Conservation (phyloP, 2,797 vertebrate genomes). For the Mycteria americana region DNA sequence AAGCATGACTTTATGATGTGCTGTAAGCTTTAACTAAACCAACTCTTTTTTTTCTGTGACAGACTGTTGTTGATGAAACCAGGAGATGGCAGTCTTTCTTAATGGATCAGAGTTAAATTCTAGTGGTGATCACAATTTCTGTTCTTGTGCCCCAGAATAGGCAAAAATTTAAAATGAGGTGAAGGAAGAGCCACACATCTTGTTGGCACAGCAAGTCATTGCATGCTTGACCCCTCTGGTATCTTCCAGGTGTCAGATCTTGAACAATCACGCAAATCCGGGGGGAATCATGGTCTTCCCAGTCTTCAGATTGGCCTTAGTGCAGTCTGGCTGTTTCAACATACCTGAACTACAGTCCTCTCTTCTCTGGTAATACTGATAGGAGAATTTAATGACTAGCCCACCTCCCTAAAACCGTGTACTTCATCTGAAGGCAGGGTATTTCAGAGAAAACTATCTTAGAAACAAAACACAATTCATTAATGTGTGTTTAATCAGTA, state of each 20-base stretch:
- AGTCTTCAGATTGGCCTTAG: not conserved
- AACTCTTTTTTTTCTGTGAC: not conserved
- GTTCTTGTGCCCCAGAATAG: not conserved
- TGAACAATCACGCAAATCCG: not conserved
- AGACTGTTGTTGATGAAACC: not conserved
- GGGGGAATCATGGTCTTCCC: not conserved
- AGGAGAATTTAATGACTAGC: not conserved
- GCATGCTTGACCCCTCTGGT: not conserved
- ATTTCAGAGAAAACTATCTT: not conserved
- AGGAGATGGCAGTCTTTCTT: slow-evolving; percentile 75
- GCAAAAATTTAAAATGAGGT: not conserved
- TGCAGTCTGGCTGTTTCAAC: not conserved
- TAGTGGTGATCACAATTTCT: not conserved
- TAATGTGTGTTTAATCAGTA: not conserved
- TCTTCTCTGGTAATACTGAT: not conserved
- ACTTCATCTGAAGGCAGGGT: not conserved
- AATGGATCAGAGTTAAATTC: slow-evolving; percentile 22
- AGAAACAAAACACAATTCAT: not conserved
- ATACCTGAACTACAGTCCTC: not conserved
- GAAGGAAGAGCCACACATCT: not conserved
- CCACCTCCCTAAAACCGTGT: not conserved
- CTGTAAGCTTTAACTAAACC: slow-evolving; percentile 15
- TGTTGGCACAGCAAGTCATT: not conserved
- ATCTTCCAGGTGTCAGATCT: not conserved
- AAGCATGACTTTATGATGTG: slow-evolving; percentile 47